These are phyloP conservation scores for Andrena fulva DNA, from an alignment of 2,888 invertebrate genomes.

Conservation along the genomic window DNA sequence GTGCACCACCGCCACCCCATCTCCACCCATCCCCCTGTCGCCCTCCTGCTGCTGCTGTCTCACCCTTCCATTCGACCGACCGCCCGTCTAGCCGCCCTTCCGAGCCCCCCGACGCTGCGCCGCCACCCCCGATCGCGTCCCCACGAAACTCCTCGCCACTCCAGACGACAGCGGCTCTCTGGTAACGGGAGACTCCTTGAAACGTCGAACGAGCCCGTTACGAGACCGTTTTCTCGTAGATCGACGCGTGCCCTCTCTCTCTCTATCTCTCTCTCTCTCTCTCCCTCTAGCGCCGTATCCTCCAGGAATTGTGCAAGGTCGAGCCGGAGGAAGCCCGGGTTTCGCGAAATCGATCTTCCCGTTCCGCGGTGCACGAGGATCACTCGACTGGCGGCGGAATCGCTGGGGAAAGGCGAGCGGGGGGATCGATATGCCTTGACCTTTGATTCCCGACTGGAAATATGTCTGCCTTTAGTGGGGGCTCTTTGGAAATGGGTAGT, in stretches of 20 bases:
- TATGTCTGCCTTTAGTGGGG: not conserved
- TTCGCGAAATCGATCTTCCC: conserved; percentile 53
- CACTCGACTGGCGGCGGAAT: conserved; percentile 14
- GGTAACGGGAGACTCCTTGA: conserved; percentile 66
- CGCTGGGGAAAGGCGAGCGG: not conserved
- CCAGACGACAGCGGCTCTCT: conserved; percentile 68
- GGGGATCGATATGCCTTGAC: conserved; percentile 11
- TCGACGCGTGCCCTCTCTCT: conserved; percentile 21
- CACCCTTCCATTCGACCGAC: conserved; percentile 64
- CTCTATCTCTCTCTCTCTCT: too few relatives aligned
- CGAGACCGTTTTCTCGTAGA: conserved; percentile 62
- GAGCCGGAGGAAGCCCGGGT: conserved; percentile 43
- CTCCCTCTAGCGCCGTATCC: not conserved
- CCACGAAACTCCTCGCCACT: conserved; percentile 71
- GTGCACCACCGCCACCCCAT: conserved; percentile 10
- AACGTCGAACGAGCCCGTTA: conserved; percentile 66
- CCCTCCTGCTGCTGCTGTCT: conserved; percentile 37
- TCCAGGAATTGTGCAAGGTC: conserved; percentile 61
- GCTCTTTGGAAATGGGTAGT: too few relatives aligned
- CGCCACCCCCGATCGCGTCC: conserved; percentile 63
- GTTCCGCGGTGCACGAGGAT: conserved; percentile 17
- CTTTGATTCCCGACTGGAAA: not conserved
- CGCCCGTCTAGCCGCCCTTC: conserved; percentile 67
- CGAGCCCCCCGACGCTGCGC: conserved; percentile 52
- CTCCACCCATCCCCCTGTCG: not conserved